Conservation (phyloP, 2,888 invertebrate genomes). For the Lottia gigantea region DNA sequence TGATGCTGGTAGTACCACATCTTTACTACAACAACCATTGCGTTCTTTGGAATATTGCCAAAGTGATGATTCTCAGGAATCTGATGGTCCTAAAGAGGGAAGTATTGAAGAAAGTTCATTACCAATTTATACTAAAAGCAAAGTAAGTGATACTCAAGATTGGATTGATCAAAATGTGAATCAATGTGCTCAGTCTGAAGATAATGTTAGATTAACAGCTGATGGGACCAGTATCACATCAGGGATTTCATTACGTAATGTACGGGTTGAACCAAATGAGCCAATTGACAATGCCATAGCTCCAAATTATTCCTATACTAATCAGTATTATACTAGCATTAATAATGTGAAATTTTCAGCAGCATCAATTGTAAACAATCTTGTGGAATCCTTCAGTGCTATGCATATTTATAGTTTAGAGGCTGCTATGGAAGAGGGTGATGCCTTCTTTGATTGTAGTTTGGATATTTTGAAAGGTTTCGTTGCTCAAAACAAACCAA, state of each 20-base stretch:
- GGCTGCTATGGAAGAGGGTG: constrained; percentile 35
- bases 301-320: neutral
- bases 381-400: constrained; percentile 24
- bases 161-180: neutral
- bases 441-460: constrained; percentile 31
- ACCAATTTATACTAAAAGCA: no score
- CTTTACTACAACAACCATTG: neutral
- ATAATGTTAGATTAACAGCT: neutral
- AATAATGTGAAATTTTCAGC: neutral
- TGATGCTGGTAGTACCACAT: neutral
- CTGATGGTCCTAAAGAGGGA: neutral
- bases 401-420: constrained; percentile 34
- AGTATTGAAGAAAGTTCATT: neutral
- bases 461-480: constrained; percentile 32
- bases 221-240: neutral
- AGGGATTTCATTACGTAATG: neutral
- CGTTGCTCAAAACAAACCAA: constrained; percentile 25
- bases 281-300: neutral
- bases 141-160: neutral
- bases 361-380: constrained; percentile 3
- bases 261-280: neutral
- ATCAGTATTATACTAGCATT: neutral
- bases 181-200: neutral
- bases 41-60: neutral
- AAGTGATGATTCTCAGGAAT: neutral